Conservation (phyloP, 2,888 invertebrate species). For the Adineta ricciae region DNA sequence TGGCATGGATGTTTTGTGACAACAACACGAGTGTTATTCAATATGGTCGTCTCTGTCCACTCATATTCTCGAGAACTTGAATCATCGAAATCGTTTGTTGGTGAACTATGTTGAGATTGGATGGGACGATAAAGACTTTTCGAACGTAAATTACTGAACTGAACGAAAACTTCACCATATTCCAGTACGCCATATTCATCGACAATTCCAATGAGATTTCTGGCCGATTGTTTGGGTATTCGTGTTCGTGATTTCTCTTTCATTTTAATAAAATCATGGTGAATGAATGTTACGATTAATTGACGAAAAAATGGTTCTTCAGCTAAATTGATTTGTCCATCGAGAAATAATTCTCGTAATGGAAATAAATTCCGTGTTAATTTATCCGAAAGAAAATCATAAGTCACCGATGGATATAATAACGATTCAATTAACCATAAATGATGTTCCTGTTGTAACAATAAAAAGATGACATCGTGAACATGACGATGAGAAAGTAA, state of each 20-base stretch:
- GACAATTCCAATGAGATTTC: neutral
- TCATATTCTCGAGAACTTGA: neutral
- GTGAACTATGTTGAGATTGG: neutral
- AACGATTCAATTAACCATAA: constrained; percentile 9
- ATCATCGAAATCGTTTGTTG: neutral
- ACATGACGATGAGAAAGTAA: constrained; percentile 14
- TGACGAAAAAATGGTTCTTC: constrained; percentile 18
- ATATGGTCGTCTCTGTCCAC: neutral
- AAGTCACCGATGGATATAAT: neutral
- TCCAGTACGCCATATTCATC: constrained; percentile 16
- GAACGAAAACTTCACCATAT: constrained; percentile 1
- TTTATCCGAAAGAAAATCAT: neutral
- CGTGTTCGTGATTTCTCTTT: constrained; percentile 1
- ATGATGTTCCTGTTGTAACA: constrained; percentile 8
- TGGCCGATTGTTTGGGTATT: neutral
- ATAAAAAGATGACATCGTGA: constrained; percentile 7
- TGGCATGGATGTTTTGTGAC: constrained; percentile 5
- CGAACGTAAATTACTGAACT: neutral
- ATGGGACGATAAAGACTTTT: neutral
- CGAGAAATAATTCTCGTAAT: neutral
- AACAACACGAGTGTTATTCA: neutral
- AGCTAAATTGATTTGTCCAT: constrained; percentile 10
- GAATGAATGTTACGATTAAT: constrained; percentile 6
- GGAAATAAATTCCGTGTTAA: constrained; percentile 6
- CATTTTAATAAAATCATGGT: constrained; percentile 10